Evolutionary conservation across 2,888 invertebrate genomes (phyloP), one percentile per base, ranked within the genome.

Genomic region (Argyresthia albistria): DNA sequence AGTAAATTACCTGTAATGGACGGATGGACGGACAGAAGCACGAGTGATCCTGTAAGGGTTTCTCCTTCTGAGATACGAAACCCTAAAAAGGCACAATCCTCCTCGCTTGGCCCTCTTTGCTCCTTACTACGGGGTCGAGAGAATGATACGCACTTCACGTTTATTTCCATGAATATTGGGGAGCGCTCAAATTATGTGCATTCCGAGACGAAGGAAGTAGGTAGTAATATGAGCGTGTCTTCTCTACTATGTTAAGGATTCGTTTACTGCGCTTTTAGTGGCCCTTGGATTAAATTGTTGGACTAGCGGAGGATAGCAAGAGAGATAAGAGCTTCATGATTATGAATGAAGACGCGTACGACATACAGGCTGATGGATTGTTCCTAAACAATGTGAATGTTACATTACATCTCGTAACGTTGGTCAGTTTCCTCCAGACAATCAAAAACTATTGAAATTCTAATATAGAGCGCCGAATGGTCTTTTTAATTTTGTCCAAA

Each of bases 121-220:
- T 45, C 14, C 10, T 9, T 15, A 10, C 15, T 14, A 45, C 14
- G 45, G 14, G 14, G 45, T 14, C 54, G 48, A 53, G 36, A 53
- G 36, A 62, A 60, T 57, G 60, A 59, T 62, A 63, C 69, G 62
- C 70, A 67, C 59, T 64, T 65, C 68, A 67, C 69, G 68, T 60
- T 12, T 51, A 43, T 39, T 51, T 43, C 35, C 55, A 60, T 58
- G 66, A 25, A 70, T 76, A 76, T 76, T 76, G 70, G 72, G 63
- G 35, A 60, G 62, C 54, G 57, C 37, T 58, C 62, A 64, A 73
- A 66, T 72, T 70, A 76, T 73, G 73, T 71, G 73, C 74, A 76
- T 76, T 71, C 76, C 64, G 35, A 25, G 25, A 25, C 56, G 55
- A 59, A 55, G 60, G 62, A 63, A 66, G 68, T 67, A 62, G 60